Percentiles rank a stretch among this genome's conserved stretches.
Conservation (phyloP, 2,888 invertebrate species). For the Flexamia atlantica region DNA sequence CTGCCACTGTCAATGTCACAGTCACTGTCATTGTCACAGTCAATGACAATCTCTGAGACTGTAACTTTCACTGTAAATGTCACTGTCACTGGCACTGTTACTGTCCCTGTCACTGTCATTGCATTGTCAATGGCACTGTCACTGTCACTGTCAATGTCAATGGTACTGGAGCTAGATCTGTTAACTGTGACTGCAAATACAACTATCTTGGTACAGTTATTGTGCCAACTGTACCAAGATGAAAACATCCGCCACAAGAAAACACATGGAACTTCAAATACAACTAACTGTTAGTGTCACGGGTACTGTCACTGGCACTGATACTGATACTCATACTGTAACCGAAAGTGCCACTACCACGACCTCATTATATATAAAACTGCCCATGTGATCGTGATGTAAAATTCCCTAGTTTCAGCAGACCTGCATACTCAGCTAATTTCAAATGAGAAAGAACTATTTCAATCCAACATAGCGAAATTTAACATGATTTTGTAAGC, state of each 20-base stretch:
- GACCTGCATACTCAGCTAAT: too few relatives aligned
- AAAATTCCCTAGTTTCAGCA: too few relatives aligned
- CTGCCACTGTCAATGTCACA: neutral
- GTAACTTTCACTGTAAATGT: neutral
- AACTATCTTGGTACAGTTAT: neutral
- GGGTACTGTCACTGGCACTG: neutral
- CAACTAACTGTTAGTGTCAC: too few relatives aligned
- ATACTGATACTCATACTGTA: neutral
- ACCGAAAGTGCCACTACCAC: neutral
- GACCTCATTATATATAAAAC: too few relatives aligned
- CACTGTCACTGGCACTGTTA: neutral
- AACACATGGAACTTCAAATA: too few relatives aligned
- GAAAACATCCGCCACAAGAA: too few relatives aligned
- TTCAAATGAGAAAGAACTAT: too few relatives aligned
- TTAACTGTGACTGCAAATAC: neutral
- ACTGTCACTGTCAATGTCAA: neutral
- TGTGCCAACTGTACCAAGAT: too few relatives aligned
- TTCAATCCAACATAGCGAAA: too few relatives aligned
- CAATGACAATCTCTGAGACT: constrained; percentile 5
- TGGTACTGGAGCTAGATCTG: neutral
- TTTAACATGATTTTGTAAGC: too few relatives aligned
- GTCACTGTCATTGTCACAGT: neutral
- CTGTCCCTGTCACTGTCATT: neutral
- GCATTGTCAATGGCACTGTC: neutral
- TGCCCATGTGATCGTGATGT: too few relatives aligned